Conservation (phyloP, 2,888 invertebrate species). For the Pogonocherus hispidulus region DNA sequence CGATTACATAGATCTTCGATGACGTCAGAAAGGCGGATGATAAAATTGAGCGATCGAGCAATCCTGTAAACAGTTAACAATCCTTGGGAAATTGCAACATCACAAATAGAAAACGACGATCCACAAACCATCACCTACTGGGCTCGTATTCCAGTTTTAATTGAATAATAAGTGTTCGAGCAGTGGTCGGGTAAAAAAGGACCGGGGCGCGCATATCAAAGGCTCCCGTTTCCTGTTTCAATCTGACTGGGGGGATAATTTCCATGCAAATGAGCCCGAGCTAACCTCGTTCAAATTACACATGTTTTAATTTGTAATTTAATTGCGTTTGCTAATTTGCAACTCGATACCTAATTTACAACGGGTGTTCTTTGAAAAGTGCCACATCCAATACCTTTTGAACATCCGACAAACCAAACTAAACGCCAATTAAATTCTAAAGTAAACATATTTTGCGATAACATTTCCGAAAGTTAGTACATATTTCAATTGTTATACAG, state of each 20-base stretch:
- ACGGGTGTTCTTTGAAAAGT: too few species aligned
- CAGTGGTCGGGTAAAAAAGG: neutral
- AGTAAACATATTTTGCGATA: too few species aligned
- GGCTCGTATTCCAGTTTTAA: neutral
- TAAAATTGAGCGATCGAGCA: too few species aligned
- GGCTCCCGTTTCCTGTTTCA: constrained; percentile 1
- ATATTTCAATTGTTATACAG: too few species aligned
- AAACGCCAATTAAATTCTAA: too few species aligned
- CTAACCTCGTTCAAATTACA: constrained; percentile 1
- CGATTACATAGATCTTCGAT: too few species aligned
- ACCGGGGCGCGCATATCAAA: neutral
- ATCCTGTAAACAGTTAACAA: too few species aligned
- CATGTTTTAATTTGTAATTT: constrained; percentile 2
- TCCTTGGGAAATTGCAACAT: too few species aligned
- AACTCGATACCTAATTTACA: neutral
- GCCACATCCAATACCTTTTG: too few species aligned
- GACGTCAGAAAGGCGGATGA: too few species aligned
- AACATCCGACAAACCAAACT: too few species aligned
- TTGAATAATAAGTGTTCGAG: constrained; percentile 1
- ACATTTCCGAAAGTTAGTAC: too few species aligned
- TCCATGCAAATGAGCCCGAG: neutral
- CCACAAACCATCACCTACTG: neutral
- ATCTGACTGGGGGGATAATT: neutral
- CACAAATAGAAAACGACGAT: neutral
- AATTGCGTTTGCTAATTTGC: neutral